Base-by-base conservation (phyloP, 2,797 vertebrate species). In the Lepus oiostolus region DNA sequence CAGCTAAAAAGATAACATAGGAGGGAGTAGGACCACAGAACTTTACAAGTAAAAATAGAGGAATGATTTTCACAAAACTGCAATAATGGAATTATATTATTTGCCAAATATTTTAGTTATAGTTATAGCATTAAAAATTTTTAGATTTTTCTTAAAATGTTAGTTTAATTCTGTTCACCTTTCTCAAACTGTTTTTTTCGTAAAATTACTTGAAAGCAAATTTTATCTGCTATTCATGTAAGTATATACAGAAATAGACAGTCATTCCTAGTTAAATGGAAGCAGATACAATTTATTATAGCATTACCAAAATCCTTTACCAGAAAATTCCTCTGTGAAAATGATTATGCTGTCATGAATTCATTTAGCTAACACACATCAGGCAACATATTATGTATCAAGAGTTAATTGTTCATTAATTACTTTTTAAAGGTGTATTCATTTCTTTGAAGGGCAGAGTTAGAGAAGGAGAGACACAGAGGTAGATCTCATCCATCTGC, bases 91-190 rank as follows among this genome's bases (percentile, higher is more conserved):
- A 24, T 10, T 12, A 13, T 65, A 42, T 75, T 71, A 75, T 30
- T 92, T 95, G 60, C 28, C 47, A 52, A 68, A 58, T 91, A 84
- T 87, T 38, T 93, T 76, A 92, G 19, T 82, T 35, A 58, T 24
- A 42, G 24, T 71, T 85, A 84, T n/a, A 63, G 84, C 47, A 86
- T 21, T 35, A 42, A 70, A 81, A 72, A 67, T 0, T 14, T 54
- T 71, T 16, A 89, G 63, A 22, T 10, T 26, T 86, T 91, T 63
- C 17, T 54, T 38, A 11, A 79, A 50, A 89, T 71, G 21, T 60
- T 70, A 83, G 68, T 75, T 84, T 63, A 19, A 84, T 13, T 30
- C 26, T 30, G 19, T 80, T 89, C 22, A 67, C 63, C 5, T 85
- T 81, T 87, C 26, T 71, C 62, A 84, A 72, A 80, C 35, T 65